These are phyloP conservation scores for Eristalinus aeneus DNA, from an alignment of 2,888 invertebrate genomes.

Conservation along the genomic window DNA sequence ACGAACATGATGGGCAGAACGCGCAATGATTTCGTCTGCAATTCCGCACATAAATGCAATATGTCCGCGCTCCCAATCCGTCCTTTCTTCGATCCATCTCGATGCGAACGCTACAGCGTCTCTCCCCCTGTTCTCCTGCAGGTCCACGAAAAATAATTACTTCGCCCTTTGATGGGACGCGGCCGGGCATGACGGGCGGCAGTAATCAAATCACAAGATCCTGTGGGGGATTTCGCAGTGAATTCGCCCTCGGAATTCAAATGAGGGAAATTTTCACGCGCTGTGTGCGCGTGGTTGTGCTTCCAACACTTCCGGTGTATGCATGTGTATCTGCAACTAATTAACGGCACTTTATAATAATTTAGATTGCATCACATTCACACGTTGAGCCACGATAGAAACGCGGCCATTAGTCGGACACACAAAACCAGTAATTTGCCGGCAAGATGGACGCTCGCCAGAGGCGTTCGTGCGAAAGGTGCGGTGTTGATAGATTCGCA, in stretches of 20 bases:
- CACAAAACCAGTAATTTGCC: slow-evolving; percentile 37
- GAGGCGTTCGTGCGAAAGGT: background rate
- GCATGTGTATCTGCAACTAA: slow-evolving; percentile 35
- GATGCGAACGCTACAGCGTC: slow-evolving; percentile 15
- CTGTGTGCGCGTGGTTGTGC: slow-evolving; percentile 2
- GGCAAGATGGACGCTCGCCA: background rate
- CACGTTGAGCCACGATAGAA: slow-evolving; percentile 40
- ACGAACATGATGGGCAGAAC: background rate
- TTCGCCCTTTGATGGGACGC: slow-evolving; percentile 57
- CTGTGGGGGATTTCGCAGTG: slow-evolving; percentile 35
- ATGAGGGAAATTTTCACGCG: slow-evolving; percentile 38
- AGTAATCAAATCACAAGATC: slow-evolving; percentile 66
- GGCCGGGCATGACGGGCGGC: slow-evolving; percentile 29
- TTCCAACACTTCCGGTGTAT: background rate
- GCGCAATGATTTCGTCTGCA: slow-evolving; percentile 32
- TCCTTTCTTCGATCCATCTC: slow-evolving; percentile 13
- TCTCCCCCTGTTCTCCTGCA: slow-evolving; percentile 14
- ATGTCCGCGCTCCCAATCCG: slow-evolving; percentile 1
- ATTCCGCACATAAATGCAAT: slow-evolving; percentile 33
- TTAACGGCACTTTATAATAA: slow-evolving; percentile 64
- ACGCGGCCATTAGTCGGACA: slow-evolving; percentile 36
- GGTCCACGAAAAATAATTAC: slow-evolving; percentile 61
- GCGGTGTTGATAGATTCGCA: slow-evolving; percentile 49
- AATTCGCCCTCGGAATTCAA: slow-evolving; percentile 60
- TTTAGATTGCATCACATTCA: slow-evolving; percentile 60